phyloP scores from a whole-genome alignment of 2,113 vertebrate species.

The Catharus fuscescens region DNA sequence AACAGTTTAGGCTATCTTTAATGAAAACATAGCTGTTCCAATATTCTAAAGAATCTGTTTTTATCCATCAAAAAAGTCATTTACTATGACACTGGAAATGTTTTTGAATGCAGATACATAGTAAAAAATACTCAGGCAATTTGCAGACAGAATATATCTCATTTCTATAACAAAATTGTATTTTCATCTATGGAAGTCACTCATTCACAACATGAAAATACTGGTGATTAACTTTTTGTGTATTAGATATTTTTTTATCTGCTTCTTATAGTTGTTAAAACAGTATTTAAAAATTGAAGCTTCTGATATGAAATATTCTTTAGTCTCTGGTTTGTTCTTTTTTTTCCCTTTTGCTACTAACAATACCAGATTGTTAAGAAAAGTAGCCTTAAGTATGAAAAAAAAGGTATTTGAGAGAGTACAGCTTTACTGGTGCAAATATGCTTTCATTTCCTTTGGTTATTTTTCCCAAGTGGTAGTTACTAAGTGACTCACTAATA shows the following conservation, averaged over 20 bases:
- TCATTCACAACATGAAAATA: not conserved
- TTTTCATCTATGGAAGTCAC: not conserved
- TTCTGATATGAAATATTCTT: not conserved
- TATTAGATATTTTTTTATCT: not conserved
- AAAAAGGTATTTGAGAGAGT: not conserved
- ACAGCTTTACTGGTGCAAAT: not conserved
- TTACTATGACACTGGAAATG: not conserved
- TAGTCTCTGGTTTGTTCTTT: not conserved
- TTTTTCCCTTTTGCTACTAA: not conserved
- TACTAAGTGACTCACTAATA: constrained; percentile 30
- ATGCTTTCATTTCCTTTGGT: not conserved
- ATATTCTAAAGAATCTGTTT: not conserved
- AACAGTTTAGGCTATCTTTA: not conserved
- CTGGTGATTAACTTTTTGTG: not conserved
- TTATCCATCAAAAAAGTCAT: not conserved
- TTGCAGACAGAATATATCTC: not conserved
- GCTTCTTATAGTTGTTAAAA: not conserved
- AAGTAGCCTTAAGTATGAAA: not conserved
- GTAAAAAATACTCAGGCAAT: not conserved
- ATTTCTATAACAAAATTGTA: not conserved
- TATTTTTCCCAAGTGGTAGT: constrained; percentile 2
- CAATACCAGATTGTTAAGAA: not conserved
- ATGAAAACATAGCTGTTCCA: not conserved
- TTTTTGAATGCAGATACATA: not conserved
- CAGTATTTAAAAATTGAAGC: not conserved